Evolutionary conservation across 2,113 vertebrate genomes (phyloP).

Genomic region (Anarhynchus alexandrinus): DNA sequence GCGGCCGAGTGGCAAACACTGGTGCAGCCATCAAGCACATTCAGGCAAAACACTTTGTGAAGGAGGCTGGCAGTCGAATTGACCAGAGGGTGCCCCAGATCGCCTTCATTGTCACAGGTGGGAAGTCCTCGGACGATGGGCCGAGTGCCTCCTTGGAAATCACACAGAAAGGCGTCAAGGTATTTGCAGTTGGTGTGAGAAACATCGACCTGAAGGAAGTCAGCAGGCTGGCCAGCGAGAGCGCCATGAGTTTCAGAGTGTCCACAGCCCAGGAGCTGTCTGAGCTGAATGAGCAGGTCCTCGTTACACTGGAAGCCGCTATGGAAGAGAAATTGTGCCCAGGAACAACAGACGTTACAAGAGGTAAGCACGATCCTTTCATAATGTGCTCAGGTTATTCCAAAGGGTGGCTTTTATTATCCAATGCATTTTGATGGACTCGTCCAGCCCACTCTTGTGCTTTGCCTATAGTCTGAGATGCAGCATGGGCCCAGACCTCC

Average conservation of each 20-base stretch:
- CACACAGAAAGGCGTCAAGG: conserved; percentile 76
- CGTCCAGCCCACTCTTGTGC: not conserved
- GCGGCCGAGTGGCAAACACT: conserved; percentile 83
- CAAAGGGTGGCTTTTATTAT: not conserved
- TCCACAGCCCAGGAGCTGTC: conserved; percentile 79
- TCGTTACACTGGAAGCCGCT: conserved; percentile 83
- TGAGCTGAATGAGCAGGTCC: conserved; percentile 88
- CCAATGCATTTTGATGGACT: not conserved
- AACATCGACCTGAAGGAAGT: conserved; percentile 80
- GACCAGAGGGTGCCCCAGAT: conserved; percentile 88
- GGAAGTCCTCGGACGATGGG: conserved; percentile 81
- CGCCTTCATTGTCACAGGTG: conserved; percentile 87
- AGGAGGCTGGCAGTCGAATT: conserved; percentile 84
- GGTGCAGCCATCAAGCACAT: conserved; percentile 83
- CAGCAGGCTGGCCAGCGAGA: conserved; percentile 80
- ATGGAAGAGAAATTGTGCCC: conserved; percentile 82
- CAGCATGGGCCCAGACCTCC: not conserved
- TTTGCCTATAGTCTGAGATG: not conserved
- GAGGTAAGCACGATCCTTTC: conserved; percentile 60
- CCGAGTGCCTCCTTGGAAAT: conserved; percentile 81
- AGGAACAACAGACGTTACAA: conserved; percentile 38
- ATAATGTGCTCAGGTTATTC: not conserved
- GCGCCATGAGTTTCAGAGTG: conserved; percentile 79
- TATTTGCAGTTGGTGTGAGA: conserved; percentile 87
- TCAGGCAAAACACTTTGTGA: conserved; percentile 85